These are phyloP conservation scores for Fundulus diaphanus DNA, from an alignment of 2,797 vertebrate genomes.

Conservation along the genomic window DNA sequence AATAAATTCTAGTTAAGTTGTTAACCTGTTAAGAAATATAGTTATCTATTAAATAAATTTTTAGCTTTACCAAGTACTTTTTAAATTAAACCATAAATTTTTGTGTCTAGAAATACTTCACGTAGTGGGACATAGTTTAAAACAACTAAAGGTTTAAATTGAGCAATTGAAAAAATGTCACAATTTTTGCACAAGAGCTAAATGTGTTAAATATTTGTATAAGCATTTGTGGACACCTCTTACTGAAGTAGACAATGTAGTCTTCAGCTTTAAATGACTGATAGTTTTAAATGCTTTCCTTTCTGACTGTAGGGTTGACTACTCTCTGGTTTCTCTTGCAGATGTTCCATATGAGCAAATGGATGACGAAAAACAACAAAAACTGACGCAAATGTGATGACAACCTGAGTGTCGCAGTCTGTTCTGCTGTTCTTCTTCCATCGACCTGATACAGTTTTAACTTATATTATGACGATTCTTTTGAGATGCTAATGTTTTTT, in stretches of 20 bases:
- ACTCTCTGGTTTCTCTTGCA: slow-evolving; percentile 24
- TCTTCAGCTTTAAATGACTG: background rate
- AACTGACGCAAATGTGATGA: slow-evolving; percentile 57
- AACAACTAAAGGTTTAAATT: background rate
- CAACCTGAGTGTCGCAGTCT: background rate
- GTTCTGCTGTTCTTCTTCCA: background rate
- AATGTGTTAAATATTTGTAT: background rate
- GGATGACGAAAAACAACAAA: slow-evolving; percentile 1
- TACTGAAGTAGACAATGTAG: background rate
- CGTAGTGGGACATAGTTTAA: background rate
- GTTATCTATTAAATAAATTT: too few species aligned
- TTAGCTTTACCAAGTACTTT: too few species aligned
- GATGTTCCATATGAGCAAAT: slow-evolving; percentile 52
- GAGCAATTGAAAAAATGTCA: background rate
- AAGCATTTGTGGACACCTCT: background rate
- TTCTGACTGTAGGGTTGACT: background rate
- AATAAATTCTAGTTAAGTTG: too few species aligned
- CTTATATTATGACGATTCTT: slow-evolving; percentile 53
- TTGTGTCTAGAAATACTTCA: background rate
- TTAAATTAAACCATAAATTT: too few species aligned
- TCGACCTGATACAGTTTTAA: slow-evolving; percentile 48
- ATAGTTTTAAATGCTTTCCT: background rate
- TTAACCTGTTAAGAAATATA: too few species aligned
- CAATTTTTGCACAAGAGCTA: background rate
- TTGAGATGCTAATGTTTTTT: slow-evolving; percentile 9